Evolutionary conservation across 2,888 invertebrate species (phyloP).

Genomic region (Yponomeuta cagnagella): DNA sequence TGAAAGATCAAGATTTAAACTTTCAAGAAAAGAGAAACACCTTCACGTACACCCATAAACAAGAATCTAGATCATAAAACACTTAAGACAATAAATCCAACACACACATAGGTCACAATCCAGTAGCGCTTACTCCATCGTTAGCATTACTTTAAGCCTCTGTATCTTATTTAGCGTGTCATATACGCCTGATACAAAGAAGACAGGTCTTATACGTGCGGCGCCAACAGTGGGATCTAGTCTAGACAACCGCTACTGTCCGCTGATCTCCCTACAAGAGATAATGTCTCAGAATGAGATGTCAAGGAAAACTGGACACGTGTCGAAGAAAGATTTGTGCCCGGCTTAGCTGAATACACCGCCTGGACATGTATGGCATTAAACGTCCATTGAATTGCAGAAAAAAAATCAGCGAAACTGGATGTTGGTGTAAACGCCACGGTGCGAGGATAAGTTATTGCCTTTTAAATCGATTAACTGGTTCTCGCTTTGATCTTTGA

Average conservation of each 20-base stretch:
- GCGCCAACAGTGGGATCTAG: constrained; percentile 9
- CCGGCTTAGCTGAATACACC: background rate
- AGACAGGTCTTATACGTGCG: constrained; percentile 10
- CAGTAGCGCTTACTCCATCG: no score
- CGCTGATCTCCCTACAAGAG: background rate
- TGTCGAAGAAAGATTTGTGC: constrained; percentile 11
- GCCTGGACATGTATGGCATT: constrained; percentile 8
- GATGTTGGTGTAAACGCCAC: background rate
- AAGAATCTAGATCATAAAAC: no score
- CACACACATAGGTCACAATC: no score
- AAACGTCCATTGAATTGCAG: constrained; percentile 9
- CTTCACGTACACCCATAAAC: no score
- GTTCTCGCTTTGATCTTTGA: background rate
- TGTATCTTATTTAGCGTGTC: background rate
- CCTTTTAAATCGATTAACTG: background rate
- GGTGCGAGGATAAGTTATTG: background rate
- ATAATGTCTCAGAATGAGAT: background rate
- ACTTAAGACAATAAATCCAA: no score
- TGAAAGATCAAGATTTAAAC: no score
- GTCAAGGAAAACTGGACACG: background rate
- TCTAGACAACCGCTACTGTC: constrained; percentile 8
- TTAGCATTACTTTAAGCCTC: background rate
- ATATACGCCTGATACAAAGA: background rate
- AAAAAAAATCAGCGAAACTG: constrained; percentile 5
- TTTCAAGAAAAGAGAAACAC: no score